Evolutionary conservation across 1,140 invertebrate genomes (phyloP).

Genomic region (Drosophila azteca): DNA sequence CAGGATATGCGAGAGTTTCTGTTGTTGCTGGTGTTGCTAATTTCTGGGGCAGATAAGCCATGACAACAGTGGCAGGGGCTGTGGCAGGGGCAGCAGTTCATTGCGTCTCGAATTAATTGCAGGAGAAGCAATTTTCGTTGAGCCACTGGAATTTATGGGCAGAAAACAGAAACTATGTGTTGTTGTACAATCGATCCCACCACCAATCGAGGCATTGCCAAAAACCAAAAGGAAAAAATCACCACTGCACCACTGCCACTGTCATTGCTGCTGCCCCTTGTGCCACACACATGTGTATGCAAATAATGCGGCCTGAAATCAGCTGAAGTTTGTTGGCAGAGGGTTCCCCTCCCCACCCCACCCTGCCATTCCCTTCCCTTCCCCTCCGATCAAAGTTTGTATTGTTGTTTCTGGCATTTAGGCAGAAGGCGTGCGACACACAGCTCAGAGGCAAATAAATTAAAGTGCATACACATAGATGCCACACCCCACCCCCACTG

Average conservation of each 20-base stretch:
- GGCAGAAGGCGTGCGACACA: conserved; percentile 10
- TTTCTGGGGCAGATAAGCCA: conserved; percentile 52
- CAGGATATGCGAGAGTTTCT: neutral
- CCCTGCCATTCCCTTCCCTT: neutral
- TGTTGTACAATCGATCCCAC: conserved; percentile 27
- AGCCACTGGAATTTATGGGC: conserved; percentile 75
- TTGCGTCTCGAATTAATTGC: conserved; percentile 69
- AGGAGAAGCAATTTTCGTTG: conserved; percentile 26
- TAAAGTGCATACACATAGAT: conserved; percentile 45
- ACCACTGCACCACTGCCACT: neutral
- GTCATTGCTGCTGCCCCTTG: too few relatives aligned
- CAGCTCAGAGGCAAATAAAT: conserved; percentile 48
- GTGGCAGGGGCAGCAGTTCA: conserved; percentile 10
- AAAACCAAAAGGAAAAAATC: neutral
- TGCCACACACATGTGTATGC: conserved; percentile 42
- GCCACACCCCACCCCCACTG: neutral
- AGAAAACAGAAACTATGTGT: conserved; percentile 6
- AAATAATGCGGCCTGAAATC: conserved; percentile 22
- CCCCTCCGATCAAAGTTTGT: conserved; percentile 10
- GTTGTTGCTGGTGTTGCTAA: conserved; percentile 35
- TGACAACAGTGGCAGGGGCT: conserved; percentile 30
- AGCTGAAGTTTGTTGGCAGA: neutral
- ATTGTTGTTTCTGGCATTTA: conserved; percentile 35
- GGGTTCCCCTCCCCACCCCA: neutral
- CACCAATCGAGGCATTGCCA: neutral